Conservation (phyloP, 2,888 invertebrate species). For the Spicauda simplicius region DNA sequence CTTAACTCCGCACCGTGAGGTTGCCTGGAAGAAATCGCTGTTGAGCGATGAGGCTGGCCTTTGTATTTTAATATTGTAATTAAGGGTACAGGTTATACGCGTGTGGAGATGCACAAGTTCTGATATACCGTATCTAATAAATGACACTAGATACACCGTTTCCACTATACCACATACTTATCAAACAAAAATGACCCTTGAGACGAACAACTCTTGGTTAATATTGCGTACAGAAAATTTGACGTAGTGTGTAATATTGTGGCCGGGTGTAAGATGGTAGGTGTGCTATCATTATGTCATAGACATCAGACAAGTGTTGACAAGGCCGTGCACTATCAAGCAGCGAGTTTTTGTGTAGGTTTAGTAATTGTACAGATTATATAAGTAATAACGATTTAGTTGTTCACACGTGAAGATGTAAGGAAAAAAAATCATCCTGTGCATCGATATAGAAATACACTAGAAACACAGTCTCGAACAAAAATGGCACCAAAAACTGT, state of each 20-base stretch:
- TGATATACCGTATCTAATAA: slow-evolving; percentile 5
- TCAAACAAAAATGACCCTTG: slow-evolving; percentile 15
- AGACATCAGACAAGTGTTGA: slow-evolving; percentile 40
- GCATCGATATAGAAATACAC: no score
- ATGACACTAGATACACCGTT: slow-evolving; percentile 6
- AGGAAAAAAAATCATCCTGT: no score
- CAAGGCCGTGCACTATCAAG: slow-evolving; percentile 43
- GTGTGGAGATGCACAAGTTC: slow-evolving; percentile 1
- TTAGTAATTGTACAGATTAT: slow-evolving; percentile 2
- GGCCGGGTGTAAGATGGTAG: slow-evolving; percentile 36
- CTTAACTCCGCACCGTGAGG: no score
- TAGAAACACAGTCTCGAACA: no score
- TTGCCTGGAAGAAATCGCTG: no score
- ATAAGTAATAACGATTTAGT: background rate
- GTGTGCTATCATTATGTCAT: slow-evolving; percentile 42
- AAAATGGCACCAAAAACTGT: no score
- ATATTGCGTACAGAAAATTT: slow-evolving; percentile 2
- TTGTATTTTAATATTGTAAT: no score
- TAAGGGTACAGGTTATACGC: no score
- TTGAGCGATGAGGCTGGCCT: no score
- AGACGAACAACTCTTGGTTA: background rate
- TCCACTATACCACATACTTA: background rate
- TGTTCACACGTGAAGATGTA: background rate
- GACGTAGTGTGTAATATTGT: slow-evolving; percentile 9
- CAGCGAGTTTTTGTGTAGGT: slow-evolving; percentile 39